Evolutionary conservation across 2,113 vertebrate species (phyloP).

Genomic region (Cynocephalus volans): DNA sequence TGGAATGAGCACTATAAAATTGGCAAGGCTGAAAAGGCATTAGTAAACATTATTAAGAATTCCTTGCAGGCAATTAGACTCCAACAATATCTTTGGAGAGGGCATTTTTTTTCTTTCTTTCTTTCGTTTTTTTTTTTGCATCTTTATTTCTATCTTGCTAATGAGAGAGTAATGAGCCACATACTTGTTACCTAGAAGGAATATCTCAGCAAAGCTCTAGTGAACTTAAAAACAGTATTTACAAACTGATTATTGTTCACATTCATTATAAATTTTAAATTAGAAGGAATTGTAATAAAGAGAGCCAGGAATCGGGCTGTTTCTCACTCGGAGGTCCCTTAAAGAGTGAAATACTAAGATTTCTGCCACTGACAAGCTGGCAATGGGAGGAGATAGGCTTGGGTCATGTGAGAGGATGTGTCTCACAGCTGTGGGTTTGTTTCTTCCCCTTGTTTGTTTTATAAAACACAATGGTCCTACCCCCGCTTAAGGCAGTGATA

Average conservation of each 20-base stretch:
- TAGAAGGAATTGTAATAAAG: slow-evolving; percentile 83
- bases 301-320: slow-evolving; percentile 78
- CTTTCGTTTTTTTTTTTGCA: slow-evolving; percentile 72
- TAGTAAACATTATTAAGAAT: slow-evolving; percentile 93
- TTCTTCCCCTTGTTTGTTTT: not conserved
- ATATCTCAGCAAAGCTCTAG: slow-evolving; percentile 89
- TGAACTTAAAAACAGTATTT: slow-evolving; percentile 91
- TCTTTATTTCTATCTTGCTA: slow-evolving; percentile 91
- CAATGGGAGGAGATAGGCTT: slow-evolving; percentile 71
- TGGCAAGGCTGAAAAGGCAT: slow-evolving; percentile 90
- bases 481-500: not conserved
- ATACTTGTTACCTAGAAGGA: slow-evolving; percentile 91
- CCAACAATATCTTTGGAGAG: slow-evolving; percentile 90
- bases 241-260: slow-evolving; percentile 89
- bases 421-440: slow-evolving; percentile 4
- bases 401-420: slow-evolving; percentile 7
- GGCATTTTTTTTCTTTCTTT: slow-evolving; percentile 6
- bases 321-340: slow-evolving; percentile 80
- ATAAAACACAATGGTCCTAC: not conserved
- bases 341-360: slow-evolving; percentile 81
- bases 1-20: slow-evolving; percentile 89
- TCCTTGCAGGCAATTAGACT: slow-evolving; percentile 92
- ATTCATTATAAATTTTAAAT: slow-evolving; percentile 90
- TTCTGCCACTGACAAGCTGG: slow-evolving; percentile 70
- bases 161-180: slow-evolving; percentile 92